Percentiles rank a stretch among this genome's conserved stretches.
phyloP scores from a whole-genome alignment of 2,888 invertebrate species.

The Nymphalis polychloros region DNA sequence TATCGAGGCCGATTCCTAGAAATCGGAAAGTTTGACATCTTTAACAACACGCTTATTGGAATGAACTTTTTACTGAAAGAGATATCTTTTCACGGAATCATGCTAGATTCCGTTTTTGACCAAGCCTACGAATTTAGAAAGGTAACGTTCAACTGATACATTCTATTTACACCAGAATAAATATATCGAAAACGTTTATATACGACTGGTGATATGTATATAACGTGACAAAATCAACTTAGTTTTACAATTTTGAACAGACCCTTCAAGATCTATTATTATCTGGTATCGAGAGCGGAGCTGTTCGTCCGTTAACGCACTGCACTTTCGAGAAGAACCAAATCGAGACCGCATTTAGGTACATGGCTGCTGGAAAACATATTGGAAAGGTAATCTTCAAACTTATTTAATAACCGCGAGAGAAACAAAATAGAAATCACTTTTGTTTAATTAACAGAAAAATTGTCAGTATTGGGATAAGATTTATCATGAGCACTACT shows the following conservation, averaged over 20 bases:
- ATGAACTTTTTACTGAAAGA: slow-evolving; percentile 86
- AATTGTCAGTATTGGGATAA: no score
- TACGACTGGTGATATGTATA: no score
- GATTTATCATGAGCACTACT: no score
- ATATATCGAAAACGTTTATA: no score
- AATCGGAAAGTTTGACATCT: slow-evolving; percentile 90
- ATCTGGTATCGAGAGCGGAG: slow-evolving; percentile 83
- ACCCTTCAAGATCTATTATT: slow-evolving; percentile 80
- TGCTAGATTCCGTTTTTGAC: slow-evolving; percentile 78
- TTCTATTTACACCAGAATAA: neutral
- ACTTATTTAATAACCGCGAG: no score
- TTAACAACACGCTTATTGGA: slow-evolving; percentile 84
- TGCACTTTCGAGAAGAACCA: slow-evolving; percentile 82
- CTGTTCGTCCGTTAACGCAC: slow-evolving; percentile 84
- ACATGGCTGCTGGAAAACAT: slow-evolving; percentile 86
- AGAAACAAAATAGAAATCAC: no score
- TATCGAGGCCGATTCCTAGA: slow-evolving; percentile 87
- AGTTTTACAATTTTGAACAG: slow-evolving; percentile 43
- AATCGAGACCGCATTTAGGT: slow-evolving; percentile 84
- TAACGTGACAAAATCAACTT: no score
- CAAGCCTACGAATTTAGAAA: slow-evolving; percentile 65
- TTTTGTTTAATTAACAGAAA: no score
- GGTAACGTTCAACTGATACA: slow-evolving; percentile 48
- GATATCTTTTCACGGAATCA: slow-evolving; percentile 80
- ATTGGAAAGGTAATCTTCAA: slow-evolving; percentile 82